Conservation (phyloP, 2,797 vertebrate genomes). For the Pangasius larnaudii region DNA sequence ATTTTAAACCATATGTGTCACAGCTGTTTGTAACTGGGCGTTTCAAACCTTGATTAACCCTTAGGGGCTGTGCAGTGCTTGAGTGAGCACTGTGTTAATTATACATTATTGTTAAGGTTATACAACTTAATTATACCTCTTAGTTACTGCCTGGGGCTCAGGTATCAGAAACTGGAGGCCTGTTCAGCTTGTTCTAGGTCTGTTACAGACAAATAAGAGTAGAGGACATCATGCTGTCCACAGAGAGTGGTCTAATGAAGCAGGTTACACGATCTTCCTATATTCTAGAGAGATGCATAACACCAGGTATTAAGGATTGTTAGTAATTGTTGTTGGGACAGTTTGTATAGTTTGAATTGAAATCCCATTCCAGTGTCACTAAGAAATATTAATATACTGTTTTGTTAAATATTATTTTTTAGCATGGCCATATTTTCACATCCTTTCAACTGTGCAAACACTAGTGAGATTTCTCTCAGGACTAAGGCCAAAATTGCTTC, state of each 20-base stretch:
- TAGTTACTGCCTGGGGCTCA: slow-evolving; percentile 30
- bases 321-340: neutral
- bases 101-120: slow-evolving; percentile 49
- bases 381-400: neutral
- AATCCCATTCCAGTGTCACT: neutral
- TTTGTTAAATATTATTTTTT: neutral
- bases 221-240: slow-evolving; percentile 21
- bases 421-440: neutral
- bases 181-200: slow-evolving; percentile 6
- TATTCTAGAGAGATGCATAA: slow-evolving; percentile 9
- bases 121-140: slow-evolving; percentile 44
- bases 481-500: neutral
- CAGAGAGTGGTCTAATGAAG: slow-evolving; percentile 9
- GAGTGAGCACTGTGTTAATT: slow-evolving; percentile 44
- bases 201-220: neutral
- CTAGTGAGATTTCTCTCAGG: neutral
- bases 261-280: neutral
- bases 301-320: neutral
- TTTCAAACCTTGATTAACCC: slow-evolving; percentile 26
- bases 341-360: neutral
- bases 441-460: neutral
- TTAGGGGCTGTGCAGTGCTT: slow-evolving; percentile 29
- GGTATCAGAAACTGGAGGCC: slow-evolving; percentile 36
- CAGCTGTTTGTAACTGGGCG: slow-evolving; percentile 28
- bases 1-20: slow-evolving; percentile 15